Evolutionary conservation across 2,113 vertebrate genomes (phyloP).

Genomic region (Nothoprocta perdicaria): DNA sequence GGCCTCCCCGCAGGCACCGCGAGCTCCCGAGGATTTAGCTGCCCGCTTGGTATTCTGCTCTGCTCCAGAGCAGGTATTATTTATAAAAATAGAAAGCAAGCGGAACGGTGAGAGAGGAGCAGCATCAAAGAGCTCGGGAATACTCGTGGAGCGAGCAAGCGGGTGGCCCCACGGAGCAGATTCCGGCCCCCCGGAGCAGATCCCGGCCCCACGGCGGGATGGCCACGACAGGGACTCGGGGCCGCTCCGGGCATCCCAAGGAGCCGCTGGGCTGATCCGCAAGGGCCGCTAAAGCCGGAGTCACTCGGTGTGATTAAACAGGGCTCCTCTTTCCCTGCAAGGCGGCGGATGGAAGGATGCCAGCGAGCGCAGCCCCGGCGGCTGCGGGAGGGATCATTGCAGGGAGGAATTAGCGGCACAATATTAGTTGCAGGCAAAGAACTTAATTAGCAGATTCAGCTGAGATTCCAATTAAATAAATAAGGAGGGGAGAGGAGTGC

Average conservation of each 20-base stretch:
- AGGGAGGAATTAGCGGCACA: conserved; percentile 35
- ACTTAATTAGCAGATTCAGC: conserved; percentile 67
- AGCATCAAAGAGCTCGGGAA: not conserved
- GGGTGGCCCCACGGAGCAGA: not conserved
- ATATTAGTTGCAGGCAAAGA: conserved; percentile 59
- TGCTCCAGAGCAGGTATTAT: not conserved
- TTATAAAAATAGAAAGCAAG: conserved; percentile 25
- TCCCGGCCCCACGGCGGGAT: no score
- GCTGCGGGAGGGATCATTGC: conserved; percentile 28
- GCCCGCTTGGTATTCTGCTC: not conserved
- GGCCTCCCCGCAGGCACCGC: not conserved
- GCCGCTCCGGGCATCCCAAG: not conserved
- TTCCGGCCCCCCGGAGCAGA: no score
- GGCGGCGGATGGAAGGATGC: conserved; percentile 33
- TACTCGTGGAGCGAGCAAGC: not conserved
- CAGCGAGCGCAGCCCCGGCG: conserved; percentile 40
- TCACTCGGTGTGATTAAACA: not conserved
- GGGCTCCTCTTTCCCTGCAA: not conserved
- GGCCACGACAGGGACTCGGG: no score
- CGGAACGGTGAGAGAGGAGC: not conserved
- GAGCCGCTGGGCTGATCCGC: not conserved
- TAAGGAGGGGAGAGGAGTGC: not conserved
- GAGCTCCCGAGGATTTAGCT: not conserved
- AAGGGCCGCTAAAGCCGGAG: not conserved
- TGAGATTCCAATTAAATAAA: conserved; percentile 45